Conservation (phyloP, 2,113 vertebrate species). For the Gnathonemus longibarbis region DNA sequence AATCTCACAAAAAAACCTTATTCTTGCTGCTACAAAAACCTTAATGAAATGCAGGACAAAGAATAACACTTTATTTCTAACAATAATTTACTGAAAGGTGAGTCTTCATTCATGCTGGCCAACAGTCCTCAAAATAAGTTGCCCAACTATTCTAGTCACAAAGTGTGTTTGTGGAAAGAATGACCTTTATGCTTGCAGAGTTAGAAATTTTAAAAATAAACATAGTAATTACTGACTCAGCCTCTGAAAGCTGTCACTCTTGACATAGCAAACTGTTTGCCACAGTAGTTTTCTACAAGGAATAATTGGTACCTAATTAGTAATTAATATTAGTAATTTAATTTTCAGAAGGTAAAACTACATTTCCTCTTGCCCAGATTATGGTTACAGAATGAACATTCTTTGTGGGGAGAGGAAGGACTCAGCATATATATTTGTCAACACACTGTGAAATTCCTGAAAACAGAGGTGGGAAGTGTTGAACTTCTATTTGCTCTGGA, state of each 20-base stretch:
- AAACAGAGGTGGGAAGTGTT: not conserved
- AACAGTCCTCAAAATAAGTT: not conserved
- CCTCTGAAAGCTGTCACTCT: not conserved
- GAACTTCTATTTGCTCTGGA: not conserved
- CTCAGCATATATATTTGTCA: slow-evolving; percentile 7
- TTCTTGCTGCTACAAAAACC: not conserved
- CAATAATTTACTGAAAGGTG: not conserved
- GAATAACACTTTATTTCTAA: not conserved
- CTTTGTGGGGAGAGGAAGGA: not conserved
- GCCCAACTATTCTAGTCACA: not conserved
- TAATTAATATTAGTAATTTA: not conserved
- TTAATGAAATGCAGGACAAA: not conserved
- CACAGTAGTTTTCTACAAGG: not conserved
- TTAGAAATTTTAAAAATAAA: not conserved
- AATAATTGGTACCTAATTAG: not conserved
- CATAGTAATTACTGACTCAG: not conserved
- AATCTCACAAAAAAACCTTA: not conserved
- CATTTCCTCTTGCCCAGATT: not conserved
- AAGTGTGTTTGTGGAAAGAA: slow-evolving; percentile 1
- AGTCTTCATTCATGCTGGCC: not conserved
- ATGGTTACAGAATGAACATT: not conserved
- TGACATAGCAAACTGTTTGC: not conserved
- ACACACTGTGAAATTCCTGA: slow-evolving; percentile 6
- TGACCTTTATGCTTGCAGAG: not conserved
- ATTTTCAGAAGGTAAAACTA: not conserved